Evolutionary conservation across 2,888 invertebrate species (phyloP).

Genomic region (Electrophaes corylata): DNA sequence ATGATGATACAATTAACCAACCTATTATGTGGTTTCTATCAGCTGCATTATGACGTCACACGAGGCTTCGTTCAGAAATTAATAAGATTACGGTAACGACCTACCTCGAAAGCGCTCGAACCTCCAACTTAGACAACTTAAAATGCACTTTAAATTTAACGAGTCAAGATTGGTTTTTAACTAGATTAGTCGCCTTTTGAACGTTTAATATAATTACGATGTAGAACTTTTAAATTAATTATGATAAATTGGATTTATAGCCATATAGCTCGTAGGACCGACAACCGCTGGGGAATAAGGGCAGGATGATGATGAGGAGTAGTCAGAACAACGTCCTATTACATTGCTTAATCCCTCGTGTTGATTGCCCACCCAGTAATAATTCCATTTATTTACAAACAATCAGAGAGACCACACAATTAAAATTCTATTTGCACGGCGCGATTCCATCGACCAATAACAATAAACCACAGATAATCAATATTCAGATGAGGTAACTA

Average conservation of each 20-base stretch:
- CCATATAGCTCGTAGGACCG: too few relatives aligned
- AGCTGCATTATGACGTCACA: conserved; percentile 45
- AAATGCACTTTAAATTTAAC: conserved; percentile 29
- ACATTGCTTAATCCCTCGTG: not conserved
- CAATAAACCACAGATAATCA: conserved; percentile 24
- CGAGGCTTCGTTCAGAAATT: conserved; percentile 28
- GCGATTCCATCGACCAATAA: conserved; percentile 25
- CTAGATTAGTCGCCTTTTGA: conserved; percentile 20
- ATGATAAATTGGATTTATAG: conserved; percentile 8
- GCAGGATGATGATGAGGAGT: not conserved
- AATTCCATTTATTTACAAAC: conserved; percentile 18
- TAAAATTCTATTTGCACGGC: conserved; percentile 28
- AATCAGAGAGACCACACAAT: conserved; percentile 24
- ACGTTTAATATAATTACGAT: conserved; percentile 6
- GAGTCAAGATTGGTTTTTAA: conserved; percentile 24
- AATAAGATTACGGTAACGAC: conserved; percentile 44
- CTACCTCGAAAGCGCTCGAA: conserved; percentile 39
- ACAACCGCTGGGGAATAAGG: not conserved
- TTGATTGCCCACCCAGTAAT: conserved; percentile 1
- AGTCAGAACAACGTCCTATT: not conserved
- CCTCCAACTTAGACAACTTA: conserved; percentile 10
- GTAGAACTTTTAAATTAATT: conserved; percentile 3
- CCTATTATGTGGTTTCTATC: not conserved
- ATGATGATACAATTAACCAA: conserved; percentile 1
- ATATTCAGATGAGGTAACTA: conserved; percentile 24